Percentiles rank a stretch among this genome's conserved stretches.
Evolutionary conservation across 2,888 invertebrate genomes (phyloP).

Genomic region (Eupithecia tripunctaria): DNA sequence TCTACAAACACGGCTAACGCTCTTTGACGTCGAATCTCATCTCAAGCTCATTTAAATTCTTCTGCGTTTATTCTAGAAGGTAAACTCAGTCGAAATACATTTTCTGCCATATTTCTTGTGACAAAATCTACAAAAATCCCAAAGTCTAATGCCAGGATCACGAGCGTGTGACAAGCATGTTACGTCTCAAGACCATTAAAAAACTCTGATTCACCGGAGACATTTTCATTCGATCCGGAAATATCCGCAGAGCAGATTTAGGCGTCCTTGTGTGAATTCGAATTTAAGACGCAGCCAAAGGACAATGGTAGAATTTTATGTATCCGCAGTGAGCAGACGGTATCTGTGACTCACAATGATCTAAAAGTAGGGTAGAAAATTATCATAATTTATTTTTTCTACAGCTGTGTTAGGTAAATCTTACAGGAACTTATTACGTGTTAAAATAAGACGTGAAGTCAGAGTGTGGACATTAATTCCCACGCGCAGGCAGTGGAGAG

Average conservation of each 20-base stretch:
- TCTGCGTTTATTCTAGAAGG: slow-evolving; percentile 39
- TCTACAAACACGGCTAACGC: slow-evolving; percentile 57
- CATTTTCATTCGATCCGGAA: slow-evolving; percentile 79
- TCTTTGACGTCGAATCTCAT: slow-evolving; percentile 55
- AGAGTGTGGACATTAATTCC: slow-evolving; percentile 46
- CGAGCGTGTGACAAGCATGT: slow-evolving; percentile 65
- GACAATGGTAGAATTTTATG: slow-evolving; percentile 63
- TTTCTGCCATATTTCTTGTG: slow-evolving; percentile 57
- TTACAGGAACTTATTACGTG: slow-evolving; percentile 44
- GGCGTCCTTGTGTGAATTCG: slow-evolving; percentile 76
- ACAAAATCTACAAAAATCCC: slow-evolving; percentile 69
- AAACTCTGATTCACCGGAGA: slow-evolving; percentile 78
- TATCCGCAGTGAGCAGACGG: slow-evolving; percentile 59
- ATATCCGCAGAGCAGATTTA: slow-evolving; percentile 75
- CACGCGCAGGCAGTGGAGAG: slow-evolving; percentile 46
- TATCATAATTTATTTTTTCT: slow-evolving; percentile 50
- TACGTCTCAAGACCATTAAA: slow-evolving; percentile 70
- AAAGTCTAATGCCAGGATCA: slow-evolving; percentile 69
- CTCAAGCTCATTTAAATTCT: slow-evolving; percentile 37
- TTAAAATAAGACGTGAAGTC: slow-evolving; percentile 48
- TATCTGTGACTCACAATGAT: slow-evolving; percentile 59
- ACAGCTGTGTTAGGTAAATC: slow-evolving; percentile 51
- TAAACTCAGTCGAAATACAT: neutral
- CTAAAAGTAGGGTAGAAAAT: slow-evolving; percentile 48
- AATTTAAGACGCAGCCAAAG: slow-evolving; percentile 66